These are phyloP conservation scores for Trichogramma pretiosum DNA, from an alignment of 1,140 invertebrate species.

Conservation along the genomic window DNA sequence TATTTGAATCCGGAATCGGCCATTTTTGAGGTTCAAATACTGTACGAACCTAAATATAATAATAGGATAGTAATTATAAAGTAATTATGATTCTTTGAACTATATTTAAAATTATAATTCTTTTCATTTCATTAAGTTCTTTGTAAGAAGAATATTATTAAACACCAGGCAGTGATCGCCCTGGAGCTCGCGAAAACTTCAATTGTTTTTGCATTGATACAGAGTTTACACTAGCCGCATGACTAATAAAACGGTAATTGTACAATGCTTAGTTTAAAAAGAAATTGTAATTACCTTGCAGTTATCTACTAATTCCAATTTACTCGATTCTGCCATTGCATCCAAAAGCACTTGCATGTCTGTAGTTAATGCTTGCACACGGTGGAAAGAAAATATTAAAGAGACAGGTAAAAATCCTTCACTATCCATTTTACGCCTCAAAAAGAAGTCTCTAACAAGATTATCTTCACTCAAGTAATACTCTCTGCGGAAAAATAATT, in stretches of 20 bases:
- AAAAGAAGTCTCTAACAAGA: conserved; percentile 89
- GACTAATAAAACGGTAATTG: too few relatives aligned
- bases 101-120: neutral
- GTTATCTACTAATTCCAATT: conserved; percentile 70
- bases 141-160: conserved; percentile 33
- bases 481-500: conserved; percentile 65
- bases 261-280: neutral
- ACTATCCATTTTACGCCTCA: conserved; percentile 91
- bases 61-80: conserved; percentile 5
- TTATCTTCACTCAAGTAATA: conserved; percentile 99
- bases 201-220: conserved; percentile 31
- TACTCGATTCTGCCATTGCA: conserved; percentile 71
- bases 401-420: conserved; percentile 88
- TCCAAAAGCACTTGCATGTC: conserved; percentile 76
- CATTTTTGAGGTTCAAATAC: conserved; percentile 73
- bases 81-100: neutral
- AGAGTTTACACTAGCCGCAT: too few relatives aligned
- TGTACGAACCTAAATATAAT: conserved; percentile 61
- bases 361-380: conserved; percentile 78
- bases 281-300: conserved; percentile 59
- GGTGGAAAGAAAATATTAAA: conserved; percentile 91
- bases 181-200: conserved; percentile 35
- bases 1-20: conserved; percentile 71
- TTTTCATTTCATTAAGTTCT: conserved; percentile 1
- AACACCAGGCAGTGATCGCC: conserved; percentile 32